phyloP scores from a whole-genome alignment of 2,888 invertebrate genomes.

The Amiota mariae region DNA sequence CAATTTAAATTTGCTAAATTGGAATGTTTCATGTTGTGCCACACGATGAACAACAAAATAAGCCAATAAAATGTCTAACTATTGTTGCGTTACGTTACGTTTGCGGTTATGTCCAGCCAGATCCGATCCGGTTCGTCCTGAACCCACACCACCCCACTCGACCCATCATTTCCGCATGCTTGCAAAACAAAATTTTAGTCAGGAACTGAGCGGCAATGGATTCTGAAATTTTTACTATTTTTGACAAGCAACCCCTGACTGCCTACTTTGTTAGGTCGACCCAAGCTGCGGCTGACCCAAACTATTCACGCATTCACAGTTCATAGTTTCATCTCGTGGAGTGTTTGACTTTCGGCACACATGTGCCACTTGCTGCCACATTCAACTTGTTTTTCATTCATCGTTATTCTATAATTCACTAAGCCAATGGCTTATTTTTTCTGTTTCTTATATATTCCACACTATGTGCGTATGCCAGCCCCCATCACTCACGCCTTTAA shows the following conservation, averaged over 20 bases:
- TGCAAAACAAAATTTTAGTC: not conserved
- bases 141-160: not conserved
- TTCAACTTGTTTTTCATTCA: too few species aligned
- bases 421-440: too few species aligned
- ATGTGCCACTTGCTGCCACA: too few species aligned
- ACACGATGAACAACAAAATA: not conserved
- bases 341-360: too few species aligned
- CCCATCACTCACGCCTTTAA: too few species aligned
- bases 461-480: too few species aligned
- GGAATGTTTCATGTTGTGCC: not conserved
- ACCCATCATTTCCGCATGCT: not conserved
- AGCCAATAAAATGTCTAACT: conserved; percentile 21
- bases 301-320: conserved; percentile 5
- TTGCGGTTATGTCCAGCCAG: not conserved
- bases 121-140: not conserved
- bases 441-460: too few species aligned
- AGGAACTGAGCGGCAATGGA: not conserved
- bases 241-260: not conserved
- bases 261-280: too few species aligned
- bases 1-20: conserved; percentile 42
- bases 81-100: conserved; percentile 11
- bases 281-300: conserved; percentile 11
- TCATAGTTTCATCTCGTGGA: not conserved
- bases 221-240: conserved; percentile 3
- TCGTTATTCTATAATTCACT: too few species aligned